Percentiles rank a stretch among this genome's conserved stretches.
Conservation (phyloP, 2,797 vertebrate species). For the Sebastes baramenuke region DNA sequence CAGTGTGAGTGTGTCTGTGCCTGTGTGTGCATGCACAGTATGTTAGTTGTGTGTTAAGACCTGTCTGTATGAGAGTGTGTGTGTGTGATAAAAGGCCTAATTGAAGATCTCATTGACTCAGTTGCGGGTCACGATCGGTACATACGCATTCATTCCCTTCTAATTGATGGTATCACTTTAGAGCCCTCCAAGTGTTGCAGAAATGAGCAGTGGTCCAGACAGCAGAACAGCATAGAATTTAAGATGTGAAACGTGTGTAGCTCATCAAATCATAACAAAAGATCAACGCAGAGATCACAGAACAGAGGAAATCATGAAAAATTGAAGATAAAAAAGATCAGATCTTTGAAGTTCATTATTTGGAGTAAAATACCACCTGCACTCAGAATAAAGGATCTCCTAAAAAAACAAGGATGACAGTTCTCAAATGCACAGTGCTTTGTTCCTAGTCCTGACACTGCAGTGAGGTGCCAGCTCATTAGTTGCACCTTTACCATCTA, state of each 20-base stretch:
- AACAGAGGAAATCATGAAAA: neutral
- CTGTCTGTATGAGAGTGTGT: neutral
- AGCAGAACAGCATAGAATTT: neutral
- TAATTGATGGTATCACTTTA: slow-evolving; percentile 56
- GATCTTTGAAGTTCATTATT: slow-evolving; percentile 12
- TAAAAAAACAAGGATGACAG: neutral
- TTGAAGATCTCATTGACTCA: slow-evolving; percentile 63
- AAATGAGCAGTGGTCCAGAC: neutral
- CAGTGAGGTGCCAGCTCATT: neutral
- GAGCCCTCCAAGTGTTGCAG: neutral
- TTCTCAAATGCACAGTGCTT: neutral
- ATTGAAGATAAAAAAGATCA: neutral
- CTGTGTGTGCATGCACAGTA: neutral
- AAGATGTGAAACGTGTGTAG: neutral
- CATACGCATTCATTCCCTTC: slow-evolving; percentile 52
- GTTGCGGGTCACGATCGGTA: slow-evolving; percentile 35
- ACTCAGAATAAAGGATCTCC: neutral
- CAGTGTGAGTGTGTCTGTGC: neutral
- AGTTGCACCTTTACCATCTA: neutral
- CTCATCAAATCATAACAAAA: slow-evolving; percentile 2
- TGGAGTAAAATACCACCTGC: neutral
- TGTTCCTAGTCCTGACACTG: slow-evolving; percentile 1
- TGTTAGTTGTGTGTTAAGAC: neutral
- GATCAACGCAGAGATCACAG: neutral
- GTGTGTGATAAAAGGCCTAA: slow-evolving; percentile 54